These are phyloP conservation scores for Drosophila watanabei DNA, from an alignment of 1,140 invertebrate species.

Conservation along the genomic window DNA sequence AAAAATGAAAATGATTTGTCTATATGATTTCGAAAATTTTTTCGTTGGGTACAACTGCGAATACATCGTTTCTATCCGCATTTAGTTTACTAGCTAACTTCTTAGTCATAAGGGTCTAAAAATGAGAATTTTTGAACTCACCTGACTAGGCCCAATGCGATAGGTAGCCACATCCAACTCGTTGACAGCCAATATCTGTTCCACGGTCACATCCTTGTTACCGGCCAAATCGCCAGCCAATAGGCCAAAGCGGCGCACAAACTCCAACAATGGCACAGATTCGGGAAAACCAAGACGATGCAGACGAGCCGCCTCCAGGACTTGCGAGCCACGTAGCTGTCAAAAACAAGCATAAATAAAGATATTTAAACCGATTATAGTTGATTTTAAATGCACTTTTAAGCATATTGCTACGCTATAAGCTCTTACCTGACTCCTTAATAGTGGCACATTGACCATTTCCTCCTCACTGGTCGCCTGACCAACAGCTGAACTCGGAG, in stretches of 20 bases:
- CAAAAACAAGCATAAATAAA: not conserved
- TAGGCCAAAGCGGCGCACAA: constrained; percentile 88
- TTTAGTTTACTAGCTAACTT: no score
- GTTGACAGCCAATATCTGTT: constrained; percentile 93
- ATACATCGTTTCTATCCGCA: no score
- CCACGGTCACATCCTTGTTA: constrained; percentile 89
- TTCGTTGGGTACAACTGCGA: no score
- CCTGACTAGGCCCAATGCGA: constrained; percentile 96
- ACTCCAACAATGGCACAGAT: constrained; percentile 94
- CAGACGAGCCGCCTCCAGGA: constrained; percentile 94
- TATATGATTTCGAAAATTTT: no score
- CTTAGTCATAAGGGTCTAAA: not conserved
- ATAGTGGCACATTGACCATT: constrained; percentile 94
- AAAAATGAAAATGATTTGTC: no score
- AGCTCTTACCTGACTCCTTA: constrained; percentile 90
- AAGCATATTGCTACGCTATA: not conserved
- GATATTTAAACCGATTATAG: not conserved
- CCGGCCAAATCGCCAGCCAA: constrained; percentile 74
- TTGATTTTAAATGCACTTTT: not conserved
- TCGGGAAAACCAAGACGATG: constrained; percentile 98
- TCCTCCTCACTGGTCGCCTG: constrained; percentile 86
- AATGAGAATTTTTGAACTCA: constrained; percentile 76
- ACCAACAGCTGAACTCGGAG: constrained; percentile 53
- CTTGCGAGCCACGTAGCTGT: constrained; percentile 94
- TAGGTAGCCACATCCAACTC: constrained; percentile 95